Evolutionary conservation across 2,888 invertebrate species (phyloP).

Genomic region (Lithophane leautieri): DNA sequence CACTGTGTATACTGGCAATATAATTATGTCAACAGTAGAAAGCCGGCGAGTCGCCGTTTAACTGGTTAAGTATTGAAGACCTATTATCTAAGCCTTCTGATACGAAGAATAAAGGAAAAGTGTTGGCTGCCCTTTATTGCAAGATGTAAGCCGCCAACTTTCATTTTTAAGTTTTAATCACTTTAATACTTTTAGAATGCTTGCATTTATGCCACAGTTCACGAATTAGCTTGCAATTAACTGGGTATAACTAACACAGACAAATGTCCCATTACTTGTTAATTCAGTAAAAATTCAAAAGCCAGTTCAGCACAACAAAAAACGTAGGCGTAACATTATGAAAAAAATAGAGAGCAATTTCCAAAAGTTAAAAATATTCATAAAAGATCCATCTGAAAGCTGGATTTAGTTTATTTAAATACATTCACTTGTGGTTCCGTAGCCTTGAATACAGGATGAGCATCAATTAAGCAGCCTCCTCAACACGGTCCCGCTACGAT

Average conservation of each 20-base stretch:
- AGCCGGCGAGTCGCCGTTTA: constrained; percentile 21
- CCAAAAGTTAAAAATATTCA: constrained; percentile 50
- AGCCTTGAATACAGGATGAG: constrained; percentile 84
- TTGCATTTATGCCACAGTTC: background rate
- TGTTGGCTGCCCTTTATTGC: background rate
- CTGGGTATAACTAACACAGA: background rate
- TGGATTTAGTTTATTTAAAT: constrained; percentile 71
- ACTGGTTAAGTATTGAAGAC: constrained; percentile 21
- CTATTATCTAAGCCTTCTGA: constrained; percentile 13
- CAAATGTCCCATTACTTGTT: background rate
- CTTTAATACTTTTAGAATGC: background rate
- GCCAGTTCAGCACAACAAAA: constrained; percentile 1
- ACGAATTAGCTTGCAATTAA: constrained; percentile 10
- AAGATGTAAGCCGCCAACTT: background rate
- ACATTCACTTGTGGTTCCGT: constrained; percentile 79
- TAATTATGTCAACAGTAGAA: constrained; percentile 40
- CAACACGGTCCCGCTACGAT: constrained; percentile 69
- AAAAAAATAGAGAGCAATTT: constrained; percentile 39
- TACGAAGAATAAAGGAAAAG: constrained; percentile 1
- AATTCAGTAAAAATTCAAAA: constrained; percentile 21
- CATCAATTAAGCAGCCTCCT: constrained; percentile 82
- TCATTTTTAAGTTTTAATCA: background rate
- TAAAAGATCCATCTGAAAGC: constrained; percentile 53
- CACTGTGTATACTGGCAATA: constrained; percentile 35
- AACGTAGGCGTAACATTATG: constrained; percentile 6